These are phyloP conservation scores for Iphiclides podalirius DNA, from an alignment of 2,888 invertebrate species.

Conservation along the genomic window DNA sequence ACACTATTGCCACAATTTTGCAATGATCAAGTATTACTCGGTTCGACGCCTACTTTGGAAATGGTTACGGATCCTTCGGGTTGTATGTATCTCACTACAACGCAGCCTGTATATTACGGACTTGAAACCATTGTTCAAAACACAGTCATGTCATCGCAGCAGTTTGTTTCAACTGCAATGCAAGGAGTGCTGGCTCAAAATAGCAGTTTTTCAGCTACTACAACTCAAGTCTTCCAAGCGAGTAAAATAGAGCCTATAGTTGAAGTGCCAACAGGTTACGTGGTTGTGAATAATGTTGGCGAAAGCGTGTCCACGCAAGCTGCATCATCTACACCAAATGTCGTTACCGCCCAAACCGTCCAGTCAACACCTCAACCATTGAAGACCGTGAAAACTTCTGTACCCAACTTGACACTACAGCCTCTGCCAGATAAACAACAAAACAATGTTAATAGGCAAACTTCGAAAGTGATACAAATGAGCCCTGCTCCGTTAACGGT, in stretches of 20 bases:
- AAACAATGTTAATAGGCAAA: conserved; percentile 54
- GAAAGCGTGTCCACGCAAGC: conserved; percentile 63
- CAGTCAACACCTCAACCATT: conserved; percentile 63
- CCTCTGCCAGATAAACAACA: conserved; percentile 67
- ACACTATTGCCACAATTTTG: conserved; percentile 76
- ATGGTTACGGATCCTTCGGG: conserved; percentile 82
- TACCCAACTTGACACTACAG: conserved; percentile 72
- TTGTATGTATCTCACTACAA: conserved; percentile 81
- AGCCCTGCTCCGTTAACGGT: conserved; percentile 50
- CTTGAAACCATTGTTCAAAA: conserved; percentile 93
- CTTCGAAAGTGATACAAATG: conserved; percentile 73
- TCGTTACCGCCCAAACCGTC: conserved; percentile 65
- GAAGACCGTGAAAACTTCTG: conserved; percentile 61
- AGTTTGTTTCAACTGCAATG: conserved; percentile 90
- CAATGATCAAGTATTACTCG: conserved; percentile 82
- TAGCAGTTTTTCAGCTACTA: conserved; percentile 91
- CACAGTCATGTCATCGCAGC: conserved; percentile 93
- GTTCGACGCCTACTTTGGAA: conserved; percentile 81
- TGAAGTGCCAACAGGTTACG: conserved; percentile 86
- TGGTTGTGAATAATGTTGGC: conserved; percentile 83
- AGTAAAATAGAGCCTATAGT: conserved; percentile 91
- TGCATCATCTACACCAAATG: conserved; percentile 61
- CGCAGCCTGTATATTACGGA: conserved; percentile 90
- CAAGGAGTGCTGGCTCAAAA: conserved; percentile 89
- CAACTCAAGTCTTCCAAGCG: conserved; percentile 91